These are phyloP conservation scores for Lordiphosa stackelbergi DNA, from an alignment of 1,140 invertebrate species.

Conservation along the genomic window DNA sequence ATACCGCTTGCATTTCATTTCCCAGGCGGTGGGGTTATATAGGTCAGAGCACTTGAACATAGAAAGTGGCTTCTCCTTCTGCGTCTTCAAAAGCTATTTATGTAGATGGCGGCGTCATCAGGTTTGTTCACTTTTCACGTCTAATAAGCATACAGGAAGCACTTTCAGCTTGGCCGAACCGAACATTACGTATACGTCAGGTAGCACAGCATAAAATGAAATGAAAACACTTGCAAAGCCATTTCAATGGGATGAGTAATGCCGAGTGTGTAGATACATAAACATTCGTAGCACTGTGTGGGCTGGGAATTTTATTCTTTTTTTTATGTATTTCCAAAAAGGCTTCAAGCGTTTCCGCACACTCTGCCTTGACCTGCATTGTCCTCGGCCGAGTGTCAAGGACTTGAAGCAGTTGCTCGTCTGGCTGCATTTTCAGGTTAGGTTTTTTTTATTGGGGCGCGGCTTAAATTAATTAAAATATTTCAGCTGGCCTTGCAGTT, in stretches of 20 bases:
- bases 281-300: conserved; percentile 24
- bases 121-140: conserved; percentile 65
- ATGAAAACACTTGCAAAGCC: conserved; percentile 53
- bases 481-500: conserved; percentile 43
- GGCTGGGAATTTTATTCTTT: conserved; percentile 28
- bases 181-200: conserved; percentile 46
- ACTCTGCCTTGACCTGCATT: conserved; percentile 50
- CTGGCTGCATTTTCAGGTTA: conserved; percentile 38
- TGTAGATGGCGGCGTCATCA: conserved; percentile 61
- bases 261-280: conserved; percentile 34
- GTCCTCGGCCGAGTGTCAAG: conserved; percentile 53
- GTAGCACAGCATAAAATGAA: conserved; percentile 48
- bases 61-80: conserved; percentile 62
- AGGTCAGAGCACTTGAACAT: conserved; percentile 68
- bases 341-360: conserved; percentile 25
- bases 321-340: background rate
- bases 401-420: conserved; percentile 49
- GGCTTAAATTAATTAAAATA: conserved; percentile 62
- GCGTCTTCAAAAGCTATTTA: conserved; percentile 56
- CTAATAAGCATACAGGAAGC: conserved; percentile 72
- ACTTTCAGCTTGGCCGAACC: conserved; percentile 51
- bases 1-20: conserved; percentile 52
- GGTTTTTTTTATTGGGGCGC: conserved; percentile 47
- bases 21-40: conserved; percentile 57
- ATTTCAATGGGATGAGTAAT: conserved; percentile 63